Evolutionary conservation across 2,888 invertebrate species (phyloP), one percentile per base, ranked within the genome.

Genomic region (Macrosoma leucophasiata): DNA sequence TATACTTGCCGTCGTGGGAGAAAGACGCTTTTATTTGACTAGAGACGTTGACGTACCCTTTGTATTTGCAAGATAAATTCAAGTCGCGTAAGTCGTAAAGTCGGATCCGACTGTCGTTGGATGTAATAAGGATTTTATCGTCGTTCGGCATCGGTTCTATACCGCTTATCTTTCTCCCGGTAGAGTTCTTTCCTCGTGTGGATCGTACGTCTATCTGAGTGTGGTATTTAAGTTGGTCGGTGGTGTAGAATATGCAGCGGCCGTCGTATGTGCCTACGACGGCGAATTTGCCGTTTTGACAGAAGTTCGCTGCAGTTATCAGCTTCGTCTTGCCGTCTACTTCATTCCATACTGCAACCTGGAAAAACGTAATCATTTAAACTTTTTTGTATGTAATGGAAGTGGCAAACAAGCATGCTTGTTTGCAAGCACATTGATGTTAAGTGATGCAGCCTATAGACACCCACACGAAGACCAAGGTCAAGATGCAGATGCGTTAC

Each of bases 181-280:
- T 92, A 0, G 96, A 92, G 82, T 98, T 98, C 62, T 96, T 95
- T 0, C 98, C 97, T n/a, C 98, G 82, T 0, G 97, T 94, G 5
- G 97, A 98, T 2, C 96, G 87, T 2, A 98, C 98, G 74, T 98
- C 94, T 43, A 99, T 97, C 64, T 97, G 96, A 5, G 98, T 98
- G 77, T 97, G 96, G 74, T 99, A 99, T 62, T 98, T 98, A 2
- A 99, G 85, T 68, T 98, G 97, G 87, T 98, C 98, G 0, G 98
- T 98, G 19, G 93, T 96, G 84, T 98, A 99, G 86, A 99, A 98
- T 56, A 98, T 96, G 73, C 98, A 98, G 23, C 98, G 90, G 0
- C 99, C 99, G 77, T 98, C 98, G 79, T 98, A 99, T 0, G 98
- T 97, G 20, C 98, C 98, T 0, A 98, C 97, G 1, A 98, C 98